Evolutionary conservation across 2,113 vertebrate genomes (phyloP).

Genomic region (Montifringilla adamsi): DNA sequence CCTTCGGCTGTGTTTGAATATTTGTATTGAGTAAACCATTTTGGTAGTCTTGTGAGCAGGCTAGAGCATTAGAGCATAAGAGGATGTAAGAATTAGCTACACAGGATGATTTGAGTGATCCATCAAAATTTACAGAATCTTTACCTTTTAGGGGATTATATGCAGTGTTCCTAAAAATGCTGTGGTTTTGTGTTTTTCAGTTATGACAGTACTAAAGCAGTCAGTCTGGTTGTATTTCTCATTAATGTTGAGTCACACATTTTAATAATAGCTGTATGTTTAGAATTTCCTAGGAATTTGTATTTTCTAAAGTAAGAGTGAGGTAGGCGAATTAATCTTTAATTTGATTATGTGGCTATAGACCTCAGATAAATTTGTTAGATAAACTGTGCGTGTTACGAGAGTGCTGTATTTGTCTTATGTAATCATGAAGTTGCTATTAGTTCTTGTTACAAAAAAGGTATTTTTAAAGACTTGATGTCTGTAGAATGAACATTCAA

Average conservation of each 20-base stretch:
- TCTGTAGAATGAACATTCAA: background rate
- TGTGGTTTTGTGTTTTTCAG: background rate
- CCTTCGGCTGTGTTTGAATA: background rate
- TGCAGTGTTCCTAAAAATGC: background rate
- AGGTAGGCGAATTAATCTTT: slow-evolving; percentile 13
- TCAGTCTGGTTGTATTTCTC: slow-evolving; percentile 14
- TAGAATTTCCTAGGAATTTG: slow-evolving; percentile 31
- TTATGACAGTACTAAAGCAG: background rate
- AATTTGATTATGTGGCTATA: background rate
- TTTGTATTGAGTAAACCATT: background rate
- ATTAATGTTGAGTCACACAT: background rate
- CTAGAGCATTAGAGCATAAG: background rate
- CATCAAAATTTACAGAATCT: background rate
- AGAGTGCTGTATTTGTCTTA: slow-evolving; percentile 14
- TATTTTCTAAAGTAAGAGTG: background rate
- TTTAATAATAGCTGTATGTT: slow-evolving; percentile 30
- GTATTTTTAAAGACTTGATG: background rate
- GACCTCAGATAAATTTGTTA: slow-evolving; percentile 17
- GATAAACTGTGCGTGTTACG: background rate
- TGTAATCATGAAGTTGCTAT: background rate
- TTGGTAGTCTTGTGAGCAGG: background rate
- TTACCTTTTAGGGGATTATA: slow-evolving; percentile 14
- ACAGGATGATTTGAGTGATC: background rate
- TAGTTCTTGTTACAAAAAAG: background rate
- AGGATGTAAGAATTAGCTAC: background rate